Evolutionary conservation across 2,797 vertebrate genomes (phyloP), one percentile per base, ranked within the genome.

Genomic region (Thripadectes ignobilis): DNA sequence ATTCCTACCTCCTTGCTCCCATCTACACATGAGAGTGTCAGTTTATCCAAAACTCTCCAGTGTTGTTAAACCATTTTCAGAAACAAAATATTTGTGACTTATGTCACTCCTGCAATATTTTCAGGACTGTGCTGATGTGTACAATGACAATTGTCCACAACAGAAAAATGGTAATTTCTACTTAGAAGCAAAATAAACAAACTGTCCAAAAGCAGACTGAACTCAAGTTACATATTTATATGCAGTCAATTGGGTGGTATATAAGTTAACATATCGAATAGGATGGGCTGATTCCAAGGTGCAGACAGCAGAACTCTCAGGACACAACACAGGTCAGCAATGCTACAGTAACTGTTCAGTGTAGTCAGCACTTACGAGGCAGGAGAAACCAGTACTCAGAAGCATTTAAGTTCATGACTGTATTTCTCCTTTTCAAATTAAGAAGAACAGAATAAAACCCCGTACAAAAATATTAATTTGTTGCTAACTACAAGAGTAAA

Each of bases 381-480:
- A 71, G 59, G 87, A 96, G 68, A 55, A 96, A 92, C 86, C n/a
- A 46, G 63, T 71, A 83, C 83, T 92, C 30, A n/a, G 48, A 91
- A 69, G 39, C 51, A 41, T 52, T 24, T 45, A 34, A 90, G 9
- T 78, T 72, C 14, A 34, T 14, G 10, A 49, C 48, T 69, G 19
- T 12, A n/a, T 41, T 78, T 62, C 59, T 80, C 32, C 32, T 67
- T 88, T 88, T 39, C 59, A 63, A 69, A 63, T 13, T n/a, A 85
- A 69, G 38, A 57, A 69, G 14, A 58, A 54, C 13, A 67, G 61
- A 61, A 75, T 4, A 39, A 51, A 74, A 36, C 32, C 5, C 4
- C 7, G 14, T 3, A 46, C 0, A 1, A 78, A 90, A 46, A 34
- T 32, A 76, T 4, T 43, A 18, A 39, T 36, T 32, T 61, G 6